Conservation (phyloP, 1,140 invertebrate genomes). For the Delia radicum region DNA sequence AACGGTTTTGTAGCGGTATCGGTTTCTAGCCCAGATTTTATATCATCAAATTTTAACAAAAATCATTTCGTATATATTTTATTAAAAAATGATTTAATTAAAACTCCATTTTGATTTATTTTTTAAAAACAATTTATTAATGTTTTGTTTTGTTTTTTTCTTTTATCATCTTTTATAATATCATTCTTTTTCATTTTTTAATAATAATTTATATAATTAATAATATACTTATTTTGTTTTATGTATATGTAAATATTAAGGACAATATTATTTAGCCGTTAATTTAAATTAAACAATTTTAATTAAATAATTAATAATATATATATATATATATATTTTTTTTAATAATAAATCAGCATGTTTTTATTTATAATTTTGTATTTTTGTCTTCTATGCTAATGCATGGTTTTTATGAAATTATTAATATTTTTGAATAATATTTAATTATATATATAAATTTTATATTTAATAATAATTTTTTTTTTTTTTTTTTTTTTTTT, state of each 20-base stretch:
- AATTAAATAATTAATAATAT: conserved; percentile 27
- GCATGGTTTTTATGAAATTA: conserved; percentile 38
- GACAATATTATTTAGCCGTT: conserved; percentile 31
- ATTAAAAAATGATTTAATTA: too few relatives aligned
- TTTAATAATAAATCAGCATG: conserved; percentile 33
- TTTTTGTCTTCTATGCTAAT: conserved; percentile 28
- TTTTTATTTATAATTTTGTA: conserved; percentile 31
- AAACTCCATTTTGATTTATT: conserved; percentile 22
- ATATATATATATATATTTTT: conserved; percentile 24
- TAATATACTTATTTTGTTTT: conserved; percentile 47
- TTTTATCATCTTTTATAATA: conserved; percentile 3
- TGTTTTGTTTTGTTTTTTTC: conserved; percentile 26
- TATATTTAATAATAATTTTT: not conserved
- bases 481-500: conserved; percentile 28
- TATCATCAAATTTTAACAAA: too few relatives aligned
- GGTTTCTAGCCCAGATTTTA: too few relatives aligned
- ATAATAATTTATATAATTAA: conserved; percentile 43
- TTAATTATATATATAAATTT: not conserved
- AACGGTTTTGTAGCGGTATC: too few relatives aligned
- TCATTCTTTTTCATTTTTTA: not conserved
- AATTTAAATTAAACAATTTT: conserved; percentile 27
- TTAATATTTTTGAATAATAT: conserved; percentile 30
- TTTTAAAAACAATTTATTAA: conserved; percentile 36
- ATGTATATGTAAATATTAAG: conserved; percentile 29
- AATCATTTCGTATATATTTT: too few relatives aligned